Evolutionary conservation across 2,888 invertebrate genomes (phyloP).

Genomic region (Epicampocera succincta): DNA sequence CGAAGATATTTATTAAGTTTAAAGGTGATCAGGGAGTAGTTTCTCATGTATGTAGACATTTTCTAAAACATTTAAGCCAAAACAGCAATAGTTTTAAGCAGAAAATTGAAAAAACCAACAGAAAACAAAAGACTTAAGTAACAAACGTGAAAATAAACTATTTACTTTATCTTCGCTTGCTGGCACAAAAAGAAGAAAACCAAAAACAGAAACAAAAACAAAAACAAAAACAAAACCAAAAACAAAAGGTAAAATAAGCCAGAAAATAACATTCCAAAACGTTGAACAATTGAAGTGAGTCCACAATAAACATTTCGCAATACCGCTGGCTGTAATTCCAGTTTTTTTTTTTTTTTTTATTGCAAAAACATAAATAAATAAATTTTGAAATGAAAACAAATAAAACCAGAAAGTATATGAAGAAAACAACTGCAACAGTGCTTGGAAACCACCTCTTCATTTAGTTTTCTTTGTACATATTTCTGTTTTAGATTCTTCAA

Average conservation of each 20-base stretch:
- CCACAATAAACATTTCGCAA: conserved; percentile 24
- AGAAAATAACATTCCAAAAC: conserved; percentile 9
- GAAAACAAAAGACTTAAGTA: conserved; percentile 49
- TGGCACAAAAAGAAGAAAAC: too few relatives aligned
- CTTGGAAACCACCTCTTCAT: conserved; percentile 28
- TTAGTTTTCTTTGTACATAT: conserved; percentile 22
- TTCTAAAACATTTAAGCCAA: neutral
- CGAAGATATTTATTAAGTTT: too few relatives aligned
- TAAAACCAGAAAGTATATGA: conserved; percentile 27
- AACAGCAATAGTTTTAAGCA: neutral
- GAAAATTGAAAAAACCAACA: neutral
- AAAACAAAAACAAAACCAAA: neutral
- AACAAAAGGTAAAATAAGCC: neutral
- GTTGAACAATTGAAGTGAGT: conserved; percentile 20
- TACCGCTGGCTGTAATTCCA: conserved; percentile 27
- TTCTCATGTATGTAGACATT: neutral
- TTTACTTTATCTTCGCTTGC: neutral
- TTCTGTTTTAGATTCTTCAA: neutral
- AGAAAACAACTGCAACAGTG: conserved; percentile 10
- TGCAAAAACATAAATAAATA: conserved; percentile 6
- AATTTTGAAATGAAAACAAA: conserved; percentile 17
- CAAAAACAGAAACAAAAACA: too few relatives aligned
- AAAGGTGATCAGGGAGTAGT: too few relatives aligned
- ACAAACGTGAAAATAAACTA: conserved; percentile 14
- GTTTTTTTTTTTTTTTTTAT: conserved; percentile 17